phyloP scores from a whole-genome alignment of 2,113 vertebrate genomes.

The Planiliza haematocheilus region DNA sequence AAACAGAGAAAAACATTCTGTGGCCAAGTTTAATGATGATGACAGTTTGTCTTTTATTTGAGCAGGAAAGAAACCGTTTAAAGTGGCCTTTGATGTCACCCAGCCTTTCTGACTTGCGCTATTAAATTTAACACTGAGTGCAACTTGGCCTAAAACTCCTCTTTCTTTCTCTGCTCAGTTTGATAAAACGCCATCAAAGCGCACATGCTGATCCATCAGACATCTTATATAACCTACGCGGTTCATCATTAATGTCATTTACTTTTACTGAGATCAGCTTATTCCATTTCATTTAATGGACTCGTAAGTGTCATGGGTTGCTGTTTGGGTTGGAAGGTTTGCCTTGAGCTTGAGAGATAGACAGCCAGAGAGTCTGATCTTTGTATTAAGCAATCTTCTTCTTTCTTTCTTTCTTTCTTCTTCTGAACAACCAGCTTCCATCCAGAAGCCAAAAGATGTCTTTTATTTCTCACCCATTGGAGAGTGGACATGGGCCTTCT shows the following conservation, averaged over 20 bases:
- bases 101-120: conserved; percentile 60
- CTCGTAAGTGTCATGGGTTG: conserved; percentile 59
- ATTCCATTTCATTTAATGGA: conserved; percentile 61
- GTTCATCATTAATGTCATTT: conserved; percentile 58
- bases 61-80: conserved; percentile 56
- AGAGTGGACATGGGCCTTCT: too few species aligned
- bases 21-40: conserved; percentile 65
- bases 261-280: conserved; percentile 45
- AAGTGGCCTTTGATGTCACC: conserved; percentile 64
- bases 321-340: conserved; percentile 68
- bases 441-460: background rate
- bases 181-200: conserved; percentile 66
- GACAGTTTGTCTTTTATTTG: conserved; percentile 69
- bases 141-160: conserved; percentile 46
- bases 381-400: conserved; percentile 30
- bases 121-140: conserved; percentile 64
- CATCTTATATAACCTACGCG: conserved; percentile 47
- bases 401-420: conserved; percentile 37
- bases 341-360: conserved; percentile 64
- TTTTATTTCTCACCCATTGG: too few species aligned
- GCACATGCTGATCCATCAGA: conserved; percentile 40
- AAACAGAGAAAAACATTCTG: conserved; percentile 52
- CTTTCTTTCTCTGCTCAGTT: conserved; percentile 48
- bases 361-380: conserved; percentile 53
- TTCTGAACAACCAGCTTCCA: conserved; percentile 41